These are phyloP conservation scores for Saturnia japonica DNA, from an alignment of 2,888 invertebrate species.

Conservation along the genomic window DNA sequence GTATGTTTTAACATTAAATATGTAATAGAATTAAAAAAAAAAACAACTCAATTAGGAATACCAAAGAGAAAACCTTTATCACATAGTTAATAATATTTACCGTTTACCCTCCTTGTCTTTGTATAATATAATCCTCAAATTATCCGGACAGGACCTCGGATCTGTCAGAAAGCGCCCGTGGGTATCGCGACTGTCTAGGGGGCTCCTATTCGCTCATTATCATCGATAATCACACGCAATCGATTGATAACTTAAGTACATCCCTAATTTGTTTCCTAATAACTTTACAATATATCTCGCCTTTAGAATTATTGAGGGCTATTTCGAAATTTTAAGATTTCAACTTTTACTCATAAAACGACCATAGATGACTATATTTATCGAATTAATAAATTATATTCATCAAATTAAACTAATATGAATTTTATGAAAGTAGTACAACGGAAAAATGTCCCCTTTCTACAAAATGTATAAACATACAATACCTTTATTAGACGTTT, in stretches of 20 bases:
- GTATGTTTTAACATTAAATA: background rate
- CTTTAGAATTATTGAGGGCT: too few species aligned
- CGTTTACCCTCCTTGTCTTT: constrained; percentile 21
- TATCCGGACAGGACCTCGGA: constrained; percentile 35
- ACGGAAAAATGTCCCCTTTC: too few species aligned
- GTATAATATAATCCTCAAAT: constrained; percentile 47
- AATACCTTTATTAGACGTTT: too few species aligned
- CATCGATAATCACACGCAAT: constrained; percentile 77
- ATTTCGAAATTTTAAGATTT: too few species aligned
- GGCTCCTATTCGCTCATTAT: constrained; percentile 61
- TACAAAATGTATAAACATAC: too few species aligned
- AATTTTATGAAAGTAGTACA: too few species aligned
- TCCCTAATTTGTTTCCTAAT: constrained; percentile 57
- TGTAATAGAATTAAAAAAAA: background rate
- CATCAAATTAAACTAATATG: too few species aligned
- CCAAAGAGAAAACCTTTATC: background rate
- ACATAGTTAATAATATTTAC: constrained; percentile 3
- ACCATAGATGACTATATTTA: too few species aligned
- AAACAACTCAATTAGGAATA: background rate
- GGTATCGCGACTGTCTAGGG: constrained; percentile 37
- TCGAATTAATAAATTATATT: too few species aligned
- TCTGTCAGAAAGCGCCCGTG: constrained; percentile 39
- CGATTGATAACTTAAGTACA: constrained; percentile 66
- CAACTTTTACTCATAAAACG: too few species aligned
- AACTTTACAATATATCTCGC: too few species aligned